phyloP scores from a whole-genome alignment of 2,797 vertebrate species.

The Alca torda region DNA sequence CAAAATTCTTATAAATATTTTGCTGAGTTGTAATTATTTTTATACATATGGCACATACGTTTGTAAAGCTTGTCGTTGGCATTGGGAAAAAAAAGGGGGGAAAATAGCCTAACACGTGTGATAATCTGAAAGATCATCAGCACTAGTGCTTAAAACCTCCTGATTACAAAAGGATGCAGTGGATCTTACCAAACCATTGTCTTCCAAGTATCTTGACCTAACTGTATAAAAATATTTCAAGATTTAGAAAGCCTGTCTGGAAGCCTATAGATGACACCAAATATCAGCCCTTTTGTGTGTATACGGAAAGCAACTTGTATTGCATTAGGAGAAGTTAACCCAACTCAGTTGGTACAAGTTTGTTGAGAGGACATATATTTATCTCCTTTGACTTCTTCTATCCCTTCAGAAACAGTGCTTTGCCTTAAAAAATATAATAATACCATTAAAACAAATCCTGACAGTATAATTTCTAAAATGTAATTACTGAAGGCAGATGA shows the following conservation, averaged over 20 bases:
- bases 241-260: background rate
- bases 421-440: background rate
- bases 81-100: background rate
- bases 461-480: background rate
- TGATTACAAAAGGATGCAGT: background rate
- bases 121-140: background rate
- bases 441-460: background rate
- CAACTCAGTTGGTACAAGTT: fast-evolving
- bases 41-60: background rate
- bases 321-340: background rate
- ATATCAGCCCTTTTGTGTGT: background rate
- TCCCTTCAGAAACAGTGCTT: background rate
- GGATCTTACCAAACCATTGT: background rate
- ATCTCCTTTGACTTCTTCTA: background rate
- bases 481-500: background rate
- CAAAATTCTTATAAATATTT: background rate
- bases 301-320: background rate
- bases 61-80: background rate
- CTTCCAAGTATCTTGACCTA: background rate
- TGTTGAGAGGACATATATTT: background rate
- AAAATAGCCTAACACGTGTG: background rate
- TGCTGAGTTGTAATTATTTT: background rate
- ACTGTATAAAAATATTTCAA: background rate
- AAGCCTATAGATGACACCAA: background rate
- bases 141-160: background rate